Evolutionary conservation across 2,113 vertebrate genomes (phyloP), one percentile per base, ranked within the genome.

Genomic region (Chrysemys picta): DNA sequence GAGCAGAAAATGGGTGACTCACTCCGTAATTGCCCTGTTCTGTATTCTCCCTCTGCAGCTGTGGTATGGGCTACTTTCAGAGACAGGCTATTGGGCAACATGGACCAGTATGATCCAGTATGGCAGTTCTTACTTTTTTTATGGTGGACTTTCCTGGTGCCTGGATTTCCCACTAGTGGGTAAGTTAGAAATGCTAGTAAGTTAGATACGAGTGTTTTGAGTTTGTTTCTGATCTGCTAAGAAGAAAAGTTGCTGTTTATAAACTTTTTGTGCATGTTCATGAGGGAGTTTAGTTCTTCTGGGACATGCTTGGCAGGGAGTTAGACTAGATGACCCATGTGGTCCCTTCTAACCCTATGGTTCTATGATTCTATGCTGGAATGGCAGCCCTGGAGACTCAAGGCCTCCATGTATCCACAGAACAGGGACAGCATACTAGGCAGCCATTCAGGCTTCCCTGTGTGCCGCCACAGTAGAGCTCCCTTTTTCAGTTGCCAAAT

Each of bases 111-210:
- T 72, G 65, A 72, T 72, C 17, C 65, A 72, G 19, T 10, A 38
- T 38, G 35, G 16, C 9, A 38, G n/a, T 10, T 72, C 35, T 38
- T 11, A 38, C 14, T 85, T 52, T 72, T 17, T 93, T 87, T 80
- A 54, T 10, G 75, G 49, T 82, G 56, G 35, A 52, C 3, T 0
- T 47, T 91, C 22, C 35, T 85, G 69, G 56, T 2, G 13, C 12
- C 10, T 88, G 53, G 35, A 54, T 88, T 94, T 94, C 82, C 76
- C 72, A 47, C 65, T 92, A 53, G 76, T 72, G 49, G 72, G 49
- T 82, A 94, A 79, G 86, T 76, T 91, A 81, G 88, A 96, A 95
- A 95, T 88, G 45, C 3, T 80, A 45, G 78, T 96, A 88, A 3
- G 8, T 78, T 88, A 57, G 29, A 92, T 62, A 25, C 4, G 1